Evolutionary conservation across 2,888 invertebrate genomes (phyloP).

Genomic region (Trichogramma evanescens): DNA sequence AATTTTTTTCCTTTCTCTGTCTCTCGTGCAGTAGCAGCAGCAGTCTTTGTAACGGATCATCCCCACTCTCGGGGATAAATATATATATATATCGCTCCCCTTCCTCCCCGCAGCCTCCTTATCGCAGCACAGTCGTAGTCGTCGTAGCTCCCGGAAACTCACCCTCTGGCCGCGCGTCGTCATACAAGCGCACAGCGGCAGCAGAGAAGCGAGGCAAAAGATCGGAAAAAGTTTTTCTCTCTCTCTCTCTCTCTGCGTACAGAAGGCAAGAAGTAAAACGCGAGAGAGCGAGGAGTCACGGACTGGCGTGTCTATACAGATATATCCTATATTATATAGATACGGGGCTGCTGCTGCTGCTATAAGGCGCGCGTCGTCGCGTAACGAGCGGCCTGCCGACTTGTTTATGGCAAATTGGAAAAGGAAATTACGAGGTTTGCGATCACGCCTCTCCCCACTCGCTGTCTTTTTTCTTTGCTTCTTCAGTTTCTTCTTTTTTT

Average conservation of each 20-base stretch:
- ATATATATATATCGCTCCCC: no score
- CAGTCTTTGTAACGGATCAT: conserved; percentile 14
- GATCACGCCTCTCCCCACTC: conserved; percentile 25
- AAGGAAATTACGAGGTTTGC: conserved; percentile 43
- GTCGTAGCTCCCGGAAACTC: no score
- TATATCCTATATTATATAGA: conserved; percentile 15
- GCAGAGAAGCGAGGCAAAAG: conserved; percentile 8
- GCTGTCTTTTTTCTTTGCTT: conserved; percentile 16
- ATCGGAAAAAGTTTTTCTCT: conserved; percentile 26
- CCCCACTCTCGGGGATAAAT: not conserved
- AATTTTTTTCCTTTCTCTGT: no score
- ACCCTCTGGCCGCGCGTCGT: not conserved
- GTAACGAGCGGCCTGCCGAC: conserved; percentile 37
- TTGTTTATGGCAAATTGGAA: conserved; percentile 48
- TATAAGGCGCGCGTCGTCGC: conserved; percentile 24
- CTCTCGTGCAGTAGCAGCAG: no score
- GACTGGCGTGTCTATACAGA: not conserved
- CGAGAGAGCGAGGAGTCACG: conserved; percentile 29
- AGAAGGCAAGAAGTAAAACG: conserved; percentile 3
- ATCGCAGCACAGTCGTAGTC: not conserved
- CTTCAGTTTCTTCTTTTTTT: conserved; percentile 14
- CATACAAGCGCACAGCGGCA: conserved; percentile 1
- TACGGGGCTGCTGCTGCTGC: no score
- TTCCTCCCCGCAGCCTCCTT: not conserved
- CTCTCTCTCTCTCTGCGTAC: conserved; percentile 16